Evolutionary conservation across 1,140 invertebrate genomes (phyloP), one percentile per base, ranked within the genome.

Genomic region (Drosophila pallidifrons): DNA sequence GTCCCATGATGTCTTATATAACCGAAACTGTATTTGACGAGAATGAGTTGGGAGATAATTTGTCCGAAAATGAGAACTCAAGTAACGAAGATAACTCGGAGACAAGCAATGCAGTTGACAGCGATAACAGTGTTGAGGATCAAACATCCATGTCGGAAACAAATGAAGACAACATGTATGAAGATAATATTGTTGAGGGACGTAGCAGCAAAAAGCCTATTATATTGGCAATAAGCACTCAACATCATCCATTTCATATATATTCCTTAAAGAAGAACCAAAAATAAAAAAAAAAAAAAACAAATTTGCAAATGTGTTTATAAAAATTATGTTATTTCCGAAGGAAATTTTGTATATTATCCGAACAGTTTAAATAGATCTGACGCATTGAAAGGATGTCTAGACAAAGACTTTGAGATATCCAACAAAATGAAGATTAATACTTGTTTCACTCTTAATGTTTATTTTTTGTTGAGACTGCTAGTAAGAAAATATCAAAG

Each of bases 231-330:
- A 63, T 77, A 15, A 61, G 58, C 25, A 70, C 65, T 7, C 20
- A 66, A 15, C 46, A 72, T 3, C 43, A 75, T 20, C 75, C 75
- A 35, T 75, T 77, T 13, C 38, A 77, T 8, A 35, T 77, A 32
- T 75, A 64, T 38, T 46, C 75, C 5, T 30, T 69, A n/a, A 41
- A 64, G 38, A 52, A 70, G 16, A 65, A 2, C 1, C 6, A 54
- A 54, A 25, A 63, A 45, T 47, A 63, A 61, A 63, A 1, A 30
- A 52, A n/a, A 10, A 38, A 52, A 15, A 16, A 20, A 51, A 20
- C 20, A 20, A 20, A 20, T 25, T n/a, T 0, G 3, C 8, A 16
- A 8, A 16, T n/a, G 3, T 28, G 20, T 51, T 51, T 51, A 4
- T 25, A 25, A 25, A 25, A 25, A 4, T 25, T 4, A 25, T 25